Evolutionary conservation across 1,140 invertebrate species (phyloP), one percentile per base, ranked within the genome.

Genomic region (Neelides sp.): DNA sequence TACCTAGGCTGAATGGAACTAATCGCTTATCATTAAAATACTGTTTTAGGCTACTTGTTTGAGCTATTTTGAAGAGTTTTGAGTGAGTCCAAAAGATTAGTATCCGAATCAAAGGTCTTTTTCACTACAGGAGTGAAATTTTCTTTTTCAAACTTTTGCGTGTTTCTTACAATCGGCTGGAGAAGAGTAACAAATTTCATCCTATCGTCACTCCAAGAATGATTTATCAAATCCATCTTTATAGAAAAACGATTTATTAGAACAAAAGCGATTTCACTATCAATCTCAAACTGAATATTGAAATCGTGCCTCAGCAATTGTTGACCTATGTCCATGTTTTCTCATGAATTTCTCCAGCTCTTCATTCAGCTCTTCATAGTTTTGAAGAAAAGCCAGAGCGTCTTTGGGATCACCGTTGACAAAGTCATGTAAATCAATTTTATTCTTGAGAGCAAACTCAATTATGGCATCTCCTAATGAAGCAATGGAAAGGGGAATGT

Each of bases 261-360:
- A 41, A 8, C 4, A 24, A 34, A 42, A 27, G n/a, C 5, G 4
- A n/a, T n/a, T n/a, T n/a, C n/a, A n/a, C n/a, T n/a, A n/a, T n/a
- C n/a, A n/a, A n/a, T n/a, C n/a, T n/a, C n/a, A n/a, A n/a, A n/a
- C n/a, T n/a, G n/a, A n/a, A n/a, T n/a, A n/a, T n/a, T n/a, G n/a
- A n/a, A n/a, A n/a, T 0, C 37, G 53, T 64, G 83, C 80, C 70
- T 89, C 85, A 66, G 77, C 75, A 24, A 82, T 68, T 55, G n/a
- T n/a, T n/a, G 76, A 74, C 55, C 84, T 72, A 65, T 87, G 80
- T 1, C 83, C 84, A 62, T 86, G 80, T 52, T 71, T 68, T n/a
- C 74, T 56, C n/a, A 86, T 64, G 62, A 88, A 84, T 3, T 66
- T 54, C 2, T 69, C 55, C 24, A 82, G 73, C 37, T 48, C 73